Base-by-base conservation (phyloP, 2,888 invertebrate species). In the Pocota personata region DNA sequence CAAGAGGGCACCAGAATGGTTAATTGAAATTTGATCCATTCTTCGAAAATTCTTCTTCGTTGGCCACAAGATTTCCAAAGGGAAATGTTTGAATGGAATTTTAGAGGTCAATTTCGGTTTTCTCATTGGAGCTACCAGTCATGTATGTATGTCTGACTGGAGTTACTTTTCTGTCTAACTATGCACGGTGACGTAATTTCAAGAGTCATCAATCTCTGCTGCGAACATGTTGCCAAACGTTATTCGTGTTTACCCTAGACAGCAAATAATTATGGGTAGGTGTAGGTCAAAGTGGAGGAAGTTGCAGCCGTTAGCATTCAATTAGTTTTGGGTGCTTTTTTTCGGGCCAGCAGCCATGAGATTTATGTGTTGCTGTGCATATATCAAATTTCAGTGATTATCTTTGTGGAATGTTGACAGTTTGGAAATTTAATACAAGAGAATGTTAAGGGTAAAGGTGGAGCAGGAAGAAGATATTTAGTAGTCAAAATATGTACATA, bases 11-110 rank as follows among this genome's bases (percentile, higher is more conserved):
- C 82, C 66, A 50, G 73, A 79, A 75, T 82, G 76, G 76, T 76
- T 86, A 80, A 86, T 86, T 86, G 84, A 86, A 86, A 82, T 86
- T 86, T 76, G 80, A 86, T 76, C 75, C 82, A 60, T 80, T 86
- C 84, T 66, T 76, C 46, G 73, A 8, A 50, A 67, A 79, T 73
- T 79, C 73, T 48, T 69, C 48, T 40, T 75, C 52, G 30, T 35
- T 55, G 71, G 60, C 30, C 73, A 37, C 71, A 75, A 57, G 66
- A 43, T 24, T 21, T 30, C 43, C 40, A 46, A 76, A 35, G 19
- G 50, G 30, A 46, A 55, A 83, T 52, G 73, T 40, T 32, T 69
- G 37, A 57, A 16, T 48, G 69, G 77, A 71, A 82, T 77, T 62
- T 75, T 35, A 19, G 75, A 58, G 84, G 84, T 84, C 80, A 84